These are phyloP conservation scores for Bedellia somnulentella DNA, from an alignment of 2,888 invertebrate species.

Conservation along the genomic window DNA sequence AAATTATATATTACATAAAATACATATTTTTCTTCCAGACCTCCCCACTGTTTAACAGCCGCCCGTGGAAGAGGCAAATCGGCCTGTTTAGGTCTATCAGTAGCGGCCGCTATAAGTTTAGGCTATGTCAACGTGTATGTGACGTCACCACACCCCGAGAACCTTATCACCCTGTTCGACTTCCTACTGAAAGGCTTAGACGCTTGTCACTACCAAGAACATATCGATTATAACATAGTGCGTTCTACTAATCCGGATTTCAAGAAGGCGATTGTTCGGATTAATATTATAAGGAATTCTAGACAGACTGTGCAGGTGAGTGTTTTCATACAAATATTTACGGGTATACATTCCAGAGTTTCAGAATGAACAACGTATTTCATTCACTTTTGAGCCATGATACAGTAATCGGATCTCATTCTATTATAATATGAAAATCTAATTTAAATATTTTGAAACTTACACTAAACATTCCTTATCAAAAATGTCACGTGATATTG, in stretches of 20 bases:
- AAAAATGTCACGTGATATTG: too few species aligned
- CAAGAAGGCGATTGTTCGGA: slow-evolving; percentile 92
- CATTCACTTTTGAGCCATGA: too few species aligned
- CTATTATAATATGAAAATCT: too few species aligned
- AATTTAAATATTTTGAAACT: too few species aligned
- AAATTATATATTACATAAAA: slow-evolving; percentile 1
- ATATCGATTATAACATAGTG: slow-evolving; percentile 91
- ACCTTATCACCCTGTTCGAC: slow-evolving; percentile 95
- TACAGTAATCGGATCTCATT: too few species aligned
- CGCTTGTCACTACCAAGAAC: slow-evolving; percentile 91
- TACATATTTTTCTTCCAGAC: slow-evolving; percentile 45
- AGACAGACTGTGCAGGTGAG: slow-evolving; percentile 88
- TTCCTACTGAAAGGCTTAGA: slow-evolving; percentile 95
- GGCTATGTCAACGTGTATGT: slow-evolving; percentile 94
- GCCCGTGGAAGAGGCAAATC: slow-evolving; percentile 97
- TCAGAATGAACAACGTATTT: too few species aligned
- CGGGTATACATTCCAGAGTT: too few species aligned
- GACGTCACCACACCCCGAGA: slow-evolving; percentile 97
- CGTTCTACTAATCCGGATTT: slow-evolving; percentile 95
- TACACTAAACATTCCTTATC: too few species aligned
- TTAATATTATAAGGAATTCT: slow-evolving; percentile 88
- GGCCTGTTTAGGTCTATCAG: slow-evolving; percentile 91
- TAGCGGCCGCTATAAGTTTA: slow-evolving; percentile 83
- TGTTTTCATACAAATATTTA: slow-evolving; percentile 1
- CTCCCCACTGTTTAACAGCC: slow-evolving; percentile 94